Evolutionary conservation across 2,797 vertebrate species (phyloP).

Genomic region (Varecia variegata): DNA sequence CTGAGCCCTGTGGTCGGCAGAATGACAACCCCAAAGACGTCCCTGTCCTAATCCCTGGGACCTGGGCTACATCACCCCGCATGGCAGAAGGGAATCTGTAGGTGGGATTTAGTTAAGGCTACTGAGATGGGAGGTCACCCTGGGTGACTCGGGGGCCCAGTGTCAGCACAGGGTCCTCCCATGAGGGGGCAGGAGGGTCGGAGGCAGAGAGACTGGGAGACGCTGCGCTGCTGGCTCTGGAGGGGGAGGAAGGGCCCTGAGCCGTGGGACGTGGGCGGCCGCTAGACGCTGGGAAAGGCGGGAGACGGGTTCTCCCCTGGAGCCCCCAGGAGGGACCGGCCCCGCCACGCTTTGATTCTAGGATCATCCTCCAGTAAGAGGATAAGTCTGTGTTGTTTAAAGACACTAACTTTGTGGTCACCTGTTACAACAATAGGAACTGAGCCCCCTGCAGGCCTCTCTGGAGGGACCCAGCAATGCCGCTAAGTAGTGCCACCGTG

Average conservation of each 20-base stretch:
- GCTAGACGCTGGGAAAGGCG: not conserved
- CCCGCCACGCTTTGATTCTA: not conserved
- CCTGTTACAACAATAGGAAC: not conserved
- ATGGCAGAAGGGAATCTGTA: not conserved
- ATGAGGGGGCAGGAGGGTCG: not conserved
- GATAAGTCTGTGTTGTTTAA: not conserved
- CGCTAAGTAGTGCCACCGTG: fast-evolving
- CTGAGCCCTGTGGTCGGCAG: not conserved
- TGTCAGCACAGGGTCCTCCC: not conserved
- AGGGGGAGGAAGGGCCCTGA: fast-evolving
- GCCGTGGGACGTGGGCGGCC: fast-evolving
- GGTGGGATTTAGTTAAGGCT: too few species aligned
- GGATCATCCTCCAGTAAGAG: not conserved
- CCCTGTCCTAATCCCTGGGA: fast-evolving
- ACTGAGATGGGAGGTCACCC: not conserved
- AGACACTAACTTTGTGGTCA: not conserved
- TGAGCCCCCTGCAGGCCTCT: not conserved
- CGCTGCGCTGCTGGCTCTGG: not conserved
- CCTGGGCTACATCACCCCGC: fast-evolving
- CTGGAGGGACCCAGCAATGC: not conserved
- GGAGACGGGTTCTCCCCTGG: fast-evolving
- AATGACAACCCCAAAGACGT: fast-evolving
- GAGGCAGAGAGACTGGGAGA: not conserved
- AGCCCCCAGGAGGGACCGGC: not conserved
- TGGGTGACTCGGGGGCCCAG: fast-evolving